These are phyloP conservation scores for Datnioides undecimradiatus DNA, from an alignment of 2,113 vertebrate genomes.

Conservation along the genomic window DNA sequence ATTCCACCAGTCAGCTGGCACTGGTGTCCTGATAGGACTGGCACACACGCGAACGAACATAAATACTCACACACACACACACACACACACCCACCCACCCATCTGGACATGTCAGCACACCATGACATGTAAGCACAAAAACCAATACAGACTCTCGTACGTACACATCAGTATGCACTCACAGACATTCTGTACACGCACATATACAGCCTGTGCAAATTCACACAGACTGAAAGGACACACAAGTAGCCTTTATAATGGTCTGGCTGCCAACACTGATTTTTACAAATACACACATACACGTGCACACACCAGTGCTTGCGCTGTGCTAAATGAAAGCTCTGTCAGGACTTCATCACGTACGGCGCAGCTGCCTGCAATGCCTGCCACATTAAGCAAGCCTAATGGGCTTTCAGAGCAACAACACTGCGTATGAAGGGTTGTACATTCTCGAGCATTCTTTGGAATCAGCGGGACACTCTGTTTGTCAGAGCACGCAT, in stretches of 20 bases:
- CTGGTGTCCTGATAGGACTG: conserved; percentile 51
- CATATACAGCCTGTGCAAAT: conserved; percentile 20
- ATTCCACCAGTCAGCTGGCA: conserved; percentile 76
- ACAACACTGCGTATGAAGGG: conserved; percentile 50
- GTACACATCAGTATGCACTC: conserved; percentile 9
- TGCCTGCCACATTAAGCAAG: conserved; percentile 78
- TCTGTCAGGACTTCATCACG: conserved; percentile 73
- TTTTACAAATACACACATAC: conserved; percentile 12
- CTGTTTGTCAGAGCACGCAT: conserved; percentile 52
- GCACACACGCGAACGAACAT: conserved; percentile 27
- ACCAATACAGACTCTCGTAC: neutral
- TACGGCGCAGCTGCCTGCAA: conserved; percentile 69
- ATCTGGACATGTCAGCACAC: conserved; percentile 33
- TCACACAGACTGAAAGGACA: conserved; percentile 41
- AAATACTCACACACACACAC: neutral
- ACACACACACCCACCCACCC: neutral
- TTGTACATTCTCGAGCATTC: conserved; percentile 53
- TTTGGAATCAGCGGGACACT: conserved; percentile 67
- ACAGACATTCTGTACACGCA: conserved; percentile 2
- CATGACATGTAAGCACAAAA: conserved; percentile 31
- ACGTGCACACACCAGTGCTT: conserved; percentile 46
- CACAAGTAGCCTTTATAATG: conserved; percentile 61
- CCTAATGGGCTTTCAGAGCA: conserved; percentile 78
- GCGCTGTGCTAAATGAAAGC: conserved; percentile 73
- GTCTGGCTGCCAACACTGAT: conserved; percentile 40